Percentiles rank a stretch among this genome's conserved stretches.
Conservation (phyloP, 2,888 invertebrate genomes). For the Dolichomitus sp. region DNA sequence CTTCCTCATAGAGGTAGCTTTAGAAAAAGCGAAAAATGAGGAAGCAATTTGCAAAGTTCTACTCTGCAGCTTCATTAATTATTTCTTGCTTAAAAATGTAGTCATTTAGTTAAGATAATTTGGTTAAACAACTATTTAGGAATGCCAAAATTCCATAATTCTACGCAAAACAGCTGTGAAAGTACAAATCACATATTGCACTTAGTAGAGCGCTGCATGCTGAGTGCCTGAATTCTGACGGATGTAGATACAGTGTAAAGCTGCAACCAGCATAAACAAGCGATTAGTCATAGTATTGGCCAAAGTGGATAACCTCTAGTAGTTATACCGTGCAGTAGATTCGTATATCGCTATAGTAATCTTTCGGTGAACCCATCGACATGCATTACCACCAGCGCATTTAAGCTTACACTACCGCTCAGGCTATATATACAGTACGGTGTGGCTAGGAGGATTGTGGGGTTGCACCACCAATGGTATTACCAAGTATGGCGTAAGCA, state of each 20-base stretch:
- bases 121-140: not conserved
- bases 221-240: constrained; percentile 23
- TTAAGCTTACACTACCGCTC: constrained; percentile 52
- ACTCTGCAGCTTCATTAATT: too few relatives aligned
- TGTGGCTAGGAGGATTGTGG: constrained; percentile 22
- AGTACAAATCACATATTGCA: not conserved
- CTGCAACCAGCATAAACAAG: constrained; percentile 45
- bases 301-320: constrained; percentile 66
- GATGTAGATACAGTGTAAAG: constrained; percentile 28
- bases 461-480: constrained; percentile 35
- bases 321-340: constrained; percentile 58
- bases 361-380: constrained; percentile 63
- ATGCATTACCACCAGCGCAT: constrained; percentile 54
- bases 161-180: not conserved
- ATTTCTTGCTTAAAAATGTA: not conserved
- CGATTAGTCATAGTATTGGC: constrained; percentile 64
- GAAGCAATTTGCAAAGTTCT: too few relatives aligned
- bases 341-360: constrained; percentile 64
- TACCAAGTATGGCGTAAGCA: constrained; percentile 53
- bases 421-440: not conserved
- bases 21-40: too few relatives aligned
- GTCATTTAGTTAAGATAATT: not conserved
- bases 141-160: not conserved
- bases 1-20: too few relatives aligned
- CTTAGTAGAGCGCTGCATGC: not conserved